phyloP scores from a whole-genome alignment of 2,888 invertebrate species.

The Chorisops tibialis region DNA sequence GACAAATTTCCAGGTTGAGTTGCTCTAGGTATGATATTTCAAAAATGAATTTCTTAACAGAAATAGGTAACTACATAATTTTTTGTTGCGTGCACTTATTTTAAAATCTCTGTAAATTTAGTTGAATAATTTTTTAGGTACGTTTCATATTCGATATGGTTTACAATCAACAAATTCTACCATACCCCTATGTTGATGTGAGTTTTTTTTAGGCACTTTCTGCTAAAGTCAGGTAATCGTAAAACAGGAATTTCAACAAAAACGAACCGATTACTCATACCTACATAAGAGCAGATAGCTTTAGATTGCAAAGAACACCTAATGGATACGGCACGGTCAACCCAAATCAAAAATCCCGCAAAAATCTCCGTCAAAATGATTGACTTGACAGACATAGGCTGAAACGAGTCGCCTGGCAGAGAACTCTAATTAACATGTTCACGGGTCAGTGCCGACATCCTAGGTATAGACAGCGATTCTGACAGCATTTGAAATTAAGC shows the following conservation, averaged over 20 bases:
- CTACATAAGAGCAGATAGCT: background rate
- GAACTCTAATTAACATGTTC: conserved; percentile 24
- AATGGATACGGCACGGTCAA: background rate
- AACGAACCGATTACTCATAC: background rate
- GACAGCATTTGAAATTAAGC: too few species aligned
- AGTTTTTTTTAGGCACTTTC: too few species aligned
- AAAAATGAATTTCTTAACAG: too few species aligned
- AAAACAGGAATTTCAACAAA: background rate
- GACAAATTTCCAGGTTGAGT: too few species aligned
- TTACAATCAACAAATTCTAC: background rate
- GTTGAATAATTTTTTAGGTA: too few species aligned
- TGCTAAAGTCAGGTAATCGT: background rate
- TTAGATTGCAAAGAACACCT: background rate
- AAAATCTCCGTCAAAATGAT: conserved; percentile 13
- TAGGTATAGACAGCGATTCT: background rate
- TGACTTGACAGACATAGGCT: conserved; percentile 10
- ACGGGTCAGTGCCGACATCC: background rate
- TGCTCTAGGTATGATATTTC: too few species aligned
- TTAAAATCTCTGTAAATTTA: too few species aligned
- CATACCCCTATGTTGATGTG: background rate
- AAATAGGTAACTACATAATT: too few species aligned
- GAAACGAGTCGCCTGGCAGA: background rate
- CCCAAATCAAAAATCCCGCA: conserved; percentile 12
- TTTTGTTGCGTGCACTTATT: too few species aligned
- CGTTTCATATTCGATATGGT: background rate